Percentiles rank a stretch among this genome's conserved stretches.
phyloP scores from a whole-genome alignment of 2,888 invertebrate species.

The Hoplodrina blanda region DNA sequence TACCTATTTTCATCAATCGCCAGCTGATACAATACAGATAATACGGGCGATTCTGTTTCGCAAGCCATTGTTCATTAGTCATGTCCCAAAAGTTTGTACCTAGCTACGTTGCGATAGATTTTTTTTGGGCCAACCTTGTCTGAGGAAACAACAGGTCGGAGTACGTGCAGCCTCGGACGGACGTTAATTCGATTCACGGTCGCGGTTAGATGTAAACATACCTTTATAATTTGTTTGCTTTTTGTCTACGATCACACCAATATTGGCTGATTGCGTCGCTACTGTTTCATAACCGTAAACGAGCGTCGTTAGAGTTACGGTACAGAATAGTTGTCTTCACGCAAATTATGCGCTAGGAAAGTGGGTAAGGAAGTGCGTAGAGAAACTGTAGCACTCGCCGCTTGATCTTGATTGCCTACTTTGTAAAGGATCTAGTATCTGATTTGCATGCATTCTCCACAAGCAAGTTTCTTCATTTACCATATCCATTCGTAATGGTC shows the following conservation, averaged over 20 bases:
- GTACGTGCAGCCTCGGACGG: conserved; percentile 86
- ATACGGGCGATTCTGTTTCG: conserved; percentile 74
- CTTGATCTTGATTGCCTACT: conserved; percentile 59
- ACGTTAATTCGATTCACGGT: conserved; percentile 84
- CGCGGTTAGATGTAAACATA: conserved; percentile 77
- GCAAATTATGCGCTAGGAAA: conserved; percentile 45
- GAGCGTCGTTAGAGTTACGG: conserved; percentile 46
- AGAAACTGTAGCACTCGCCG: conserved; percentile 51
- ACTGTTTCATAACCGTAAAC: conserved; percentile 55
- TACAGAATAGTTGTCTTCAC: conserved; percentile 23
- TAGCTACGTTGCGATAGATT: conserved; percentile 77
- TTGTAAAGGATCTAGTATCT: conserved; percentile 56
- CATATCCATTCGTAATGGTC: conserved; percentile 49
- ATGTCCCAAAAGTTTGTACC: conserved; percentile 81
- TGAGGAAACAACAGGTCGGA: conserved; percentile 74
- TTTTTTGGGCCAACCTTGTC: conserved; percentile 80
- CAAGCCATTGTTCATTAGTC: conserved; percentile 85
- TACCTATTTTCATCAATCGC: conserved; percentile 53
- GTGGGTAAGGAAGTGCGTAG: conserved; percentile 59
- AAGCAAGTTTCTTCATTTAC: conserved; percentile 57
- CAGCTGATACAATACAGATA: conserved; percentile 61
- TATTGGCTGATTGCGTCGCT: conserved; percentile 51
- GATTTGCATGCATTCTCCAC: conserved; percentile 47
- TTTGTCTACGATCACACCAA: conserved; percentile 63
- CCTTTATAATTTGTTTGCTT: conserved; percentile 74